phyloP scores from a whole-genome alignment of 1,140 invertebrate genomes.

The Matsumurasca onukii region DNA sequence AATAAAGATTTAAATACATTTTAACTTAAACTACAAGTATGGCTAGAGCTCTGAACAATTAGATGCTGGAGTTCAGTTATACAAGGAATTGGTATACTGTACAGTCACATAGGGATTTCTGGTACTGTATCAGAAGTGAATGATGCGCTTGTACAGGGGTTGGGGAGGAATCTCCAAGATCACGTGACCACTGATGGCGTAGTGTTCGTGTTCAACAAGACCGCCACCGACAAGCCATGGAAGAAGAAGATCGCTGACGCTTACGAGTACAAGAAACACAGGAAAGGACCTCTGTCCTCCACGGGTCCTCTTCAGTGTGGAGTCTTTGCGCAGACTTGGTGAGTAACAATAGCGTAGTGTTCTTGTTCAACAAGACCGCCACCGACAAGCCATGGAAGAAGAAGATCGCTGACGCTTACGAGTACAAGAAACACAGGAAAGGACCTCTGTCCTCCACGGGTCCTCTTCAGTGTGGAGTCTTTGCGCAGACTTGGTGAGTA shows the following conservation, averaged over 20 bases:
- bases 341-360: constrained; percentile 47
- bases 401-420: constrained; percentile 53
- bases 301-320: constrained; percentile 46
- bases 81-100: too few species aligned
- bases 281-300: constrained; percentile 47
- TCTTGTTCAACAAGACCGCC: constrained; percentile 52
- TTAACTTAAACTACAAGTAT: too few species aligned
- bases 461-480: constrained; percentile 44
- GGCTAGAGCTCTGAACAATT: too few species aligned
- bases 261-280: constrained; percentile 48
- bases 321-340: constrained; percentile 47
- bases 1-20: too few species aligned
- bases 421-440: constrained; percentile 47
- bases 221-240: constrained; percentile 48
- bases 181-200: constrained; percentile 58
- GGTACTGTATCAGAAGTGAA: too few species aligned
- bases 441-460: constrained; percentile 49
- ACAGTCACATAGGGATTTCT: too few species aligned
- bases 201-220: constrained; percentile 53
- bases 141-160: constrained; percentile 46
- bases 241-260: constrained; percentile 55
- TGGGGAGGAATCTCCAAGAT: constrained; percentile 64
- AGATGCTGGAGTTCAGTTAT: too few species aligned
- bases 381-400: constrained; percentile 48
- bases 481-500: constrained; percentile 46